Base-by-base conservation (phyloP, 2,888 invertebrate genomes). In the Cylloceria caligata region DNA sequence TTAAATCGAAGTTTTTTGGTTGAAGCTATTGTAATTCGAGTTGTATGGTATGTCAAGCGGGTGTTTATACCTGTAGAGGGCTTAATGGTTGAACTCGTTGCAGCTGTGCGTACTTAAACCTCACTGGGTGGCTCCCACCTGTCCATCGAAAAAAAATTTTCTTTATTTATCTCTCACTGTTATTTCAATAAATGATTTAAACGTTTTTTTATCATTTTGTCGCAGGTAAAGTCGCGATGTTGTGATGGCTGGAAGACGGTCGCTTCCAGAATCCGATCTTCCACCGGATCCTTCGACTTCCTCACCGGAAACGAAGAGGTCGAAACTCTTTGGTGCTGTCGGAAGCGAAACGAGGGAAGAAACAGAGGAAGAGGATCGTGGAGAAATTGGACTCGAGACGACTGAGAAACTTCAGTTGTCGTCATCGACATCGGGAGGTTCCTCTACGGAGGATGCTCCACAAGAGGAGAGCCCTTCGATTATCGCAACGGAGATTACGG, bases 221-320 rank as follows among this genome's bases (percentile, higher is more conserved):
- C 45, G 21, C 78, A 87, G 88, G 83, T 83, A 80, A 84, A 83
- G 78, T 49, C 87, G 87, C 88, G 83, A 91, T 91, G 91, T 89
- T 85, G 90, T 91, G 89, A 91, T 91, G 91, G 91, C 91, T 75
- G 90, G 88, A 77, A 91, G 89, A 83, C 88, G 89, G 57, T 87
- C 89, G 80, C 88, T 87, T 85, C 87, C 89, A 84, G 88, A 86
- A 85, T 83, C 84, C 84, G 89, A 90, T 89, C 88, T 88, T 84
- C 86, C 85, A 86, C 86, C 89, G 39, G 89, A 90, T 69, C 84
- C 88, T 60, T 86, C 90, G 68, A 85, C 87, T 11, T 87, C 89
- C 21, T 83, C 87, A 69, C 85, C 84, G n/a, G 75, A 79, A 36
- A 39, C 71, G 36, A 82, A 77, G 34, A 77, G 55, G 57, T n/a